Conservation (phyloP, 1,140 invertebrate species). For the Pomacea maculata region DNA sequence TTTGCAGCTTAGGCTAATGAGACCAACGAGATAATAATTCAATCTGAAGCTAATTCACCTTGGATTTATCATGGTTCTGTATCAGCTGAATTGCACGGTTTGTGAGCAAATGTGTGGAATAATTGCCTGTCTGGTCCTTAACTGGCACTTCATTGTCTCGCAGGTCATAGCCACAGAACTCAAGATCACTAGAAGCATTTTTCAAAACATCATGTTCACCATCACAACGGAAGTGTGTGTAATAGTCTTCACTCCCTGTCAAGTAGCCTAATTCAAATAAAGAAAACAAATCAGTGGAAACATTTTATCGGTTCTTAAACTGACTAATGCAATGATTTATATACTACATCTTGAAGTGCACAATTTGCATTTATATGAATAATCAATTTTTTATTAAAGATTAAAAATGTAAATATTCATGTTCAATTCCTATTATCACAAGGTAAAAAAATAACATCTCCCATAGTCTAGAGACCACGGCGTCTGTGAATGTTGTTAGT, state of each 20-base stretch:
- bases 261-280: constrained; percentile 38
- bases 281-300: constrained; percentile 3
- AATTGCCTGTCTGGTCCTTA: constrained; percentile 36
- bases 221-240: constrained; percentile 40
- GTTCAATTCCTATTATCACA: too few species aligned
- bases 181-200: neutral
- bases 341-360: too few species aligned
- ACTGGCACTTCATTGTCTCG: constrained; percentile 36
- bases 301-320: too few species aligned
- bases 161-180: constrained; percentile 46
- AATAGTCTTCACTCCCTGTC: constrained; percentile 45
- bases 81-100: constrained; percentile 45
- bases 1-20: neutral
- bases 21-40: neutral
- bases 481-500: too few species aligned
- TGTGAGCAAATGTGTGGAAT: constrained; percentile 55
- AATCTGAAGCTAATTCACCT: constrained; percentile 26
- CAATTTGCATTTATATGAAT: too few species aligned
- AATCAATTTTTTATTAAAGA: too few species aligned
- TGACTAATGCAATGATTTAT: too few species aligned
- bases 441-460: too few species aligned
- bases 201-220: neutral
- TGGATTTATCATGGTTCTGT: constrained; percentile 35
- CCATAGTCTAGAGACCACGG: too few species aligned
- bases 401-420: too few species aligned